phyloP scores from a whole-genome alignment of 2,797 vertebrate genomes.

The Scomberomorus guttatus region DNA sequence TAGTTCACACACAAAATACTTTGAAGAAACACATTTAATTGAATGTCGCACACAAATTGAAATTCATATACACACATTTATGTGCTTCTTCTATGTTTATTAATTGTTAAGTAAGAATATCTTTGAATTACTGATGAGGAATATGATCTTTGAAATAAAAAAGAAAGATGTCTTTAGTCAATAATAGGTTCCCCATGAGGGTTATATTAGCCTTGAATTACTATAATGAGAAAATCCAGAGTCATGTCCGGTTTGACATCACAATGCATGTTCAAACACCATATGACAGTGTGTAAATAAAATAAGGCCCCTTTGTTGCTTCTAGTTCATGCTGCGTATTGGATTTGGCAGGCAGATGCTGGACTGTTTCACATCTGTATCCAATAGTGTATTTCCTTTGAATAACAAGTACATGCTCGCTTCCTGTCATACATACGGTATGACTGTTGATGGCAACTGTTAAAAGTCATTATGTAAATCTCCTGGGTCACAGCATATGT shows the following conservation, averaged over 20 bases:
- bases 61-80: not conserved
- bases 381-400: conserved; percentile 53
- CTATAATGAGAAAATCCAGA: not conserved
- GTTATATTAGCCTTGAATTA: not conserved
- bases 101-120: not conserved
- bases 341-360: conserved; percentile 49
- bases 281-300: conserved; percentile 43
- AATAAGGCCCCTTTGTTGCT: conserved; percentile 45
- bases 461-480: conserved; percentile 59
- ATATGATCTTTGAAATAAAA: conserved; percentile 15
- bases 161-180: conserved; percentile 2
- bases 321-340: conserved; percentile 51
- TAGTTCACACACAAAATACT: not conserved
- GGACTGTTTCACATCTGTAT: conserved; percentile 54
- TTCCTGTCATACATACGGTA: conserved; percentile 22
- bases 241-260: not conserved
- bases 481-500: conserved; percentile 43
- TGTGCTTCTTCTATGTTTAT: not conserved
- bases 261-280: conserved; percentile 23
- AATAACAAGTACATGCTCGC: conserved; percentile 38
- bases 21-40: not conserved
- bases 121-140: not conserved
- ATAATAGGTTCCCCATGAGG: not conserved
- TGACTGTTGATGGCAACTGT: conserved; percentile 56
- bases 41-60: not conserved